Base-by-base conservation (phyloP, 2,797 vertebrate species). In the Ceryle rudis region DNA sequence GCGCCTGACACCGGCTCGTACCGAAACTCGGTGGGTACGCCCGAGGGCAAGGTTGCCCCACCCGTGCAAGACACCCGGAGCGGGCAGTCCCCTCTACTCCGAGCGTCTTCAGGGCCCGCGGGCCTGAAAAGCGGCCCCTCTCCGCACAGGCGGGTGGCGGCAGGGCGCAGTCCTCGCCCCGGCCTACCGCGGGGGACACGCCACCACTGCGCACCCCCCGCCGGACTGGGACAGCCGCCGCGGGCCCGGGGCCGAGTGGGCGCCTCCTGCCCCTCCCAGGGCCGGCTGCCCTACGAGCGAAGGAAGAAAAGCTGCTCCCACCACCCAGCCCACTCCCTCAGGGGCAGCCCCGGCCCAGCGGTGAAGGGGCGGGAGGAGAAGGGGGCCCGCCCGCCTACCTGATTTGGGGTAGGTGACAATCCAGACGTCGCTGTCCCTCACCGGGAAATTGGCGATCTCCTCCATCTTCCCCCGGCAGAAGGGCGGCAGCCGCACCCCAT, bases 381-480 rank as follows among this genome's bases (percentile, higher is more conserved):
- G 10, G 29, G 8, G 13, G 28, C 20, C 89, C 33, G 35, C 52
- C 69, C 66, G 54, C 93, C 86, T 98, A 99, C 99, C 99, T 98
- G 99, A 99, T 97, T 99, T 99, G 20, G 99, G 99, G 94, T 99
- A 99, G 73, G 99, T 99, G 90, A 99, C 99, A 18, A 99, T 99
- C 99, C 99, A 99, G 95, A 99, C 99, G 97, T 99, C 99, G 97
- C 98, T 99, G 91, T 99, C 98, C 97, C 99, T 98, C 93, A 99
- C 98, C 60, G 99, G 99, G 98, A 99, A 99, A 98, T 99, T 98
- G 86, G 98, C 98, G 95, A 99, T 99, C 94, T 99, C 99, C 98
- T 99, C 99, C 99, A 99, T 99, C 98, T 99, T 99, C 87, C 99
- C 99, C 82, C 99, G 98, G 98, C 99, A 99, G 98, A 99, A 99